A percentile compares a stretch with the other conserved stretches of the same genome.
Evolutionary conservation across 2,797 vertebrate genomes (phyloP).

Genomic region (Hippopotamyrus pictus): DNA sequence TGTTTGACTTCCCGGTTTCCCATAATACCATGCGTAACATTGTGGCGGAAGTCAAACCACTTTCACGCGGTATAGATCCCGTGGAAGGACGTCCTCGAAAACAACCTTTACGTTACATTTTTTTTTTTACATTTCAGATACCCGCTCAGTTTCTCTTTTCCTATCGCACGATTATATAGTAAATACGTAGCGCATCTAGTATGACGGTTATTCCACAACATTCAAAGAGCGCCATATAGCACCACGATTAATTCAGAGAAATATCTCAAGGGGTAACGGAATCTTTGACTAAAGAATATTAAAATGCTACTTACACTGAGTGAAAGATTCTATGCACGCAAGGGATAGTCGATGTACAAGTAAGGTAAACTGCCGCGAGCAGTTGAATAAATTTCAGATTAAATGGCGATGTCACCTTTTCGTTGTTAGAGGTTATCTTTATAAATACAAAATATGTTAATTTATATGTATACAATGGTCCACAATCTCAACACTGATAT

Average conservation of each 20-base stretch:
- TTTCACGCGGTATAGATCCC: not conserved
- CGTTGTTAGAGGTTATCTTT: not conserved
- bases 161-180: not conserved
- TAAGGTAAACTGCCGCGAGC: not conserved
- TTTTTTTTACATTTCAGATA: not conserved
- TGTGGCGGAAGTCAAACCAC: not conserved
- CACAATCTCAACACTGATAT: not conserved
- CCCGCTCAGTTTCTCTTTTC: not conserved
- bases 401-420: not conserved
- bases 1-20: not conserved
- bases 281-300: not conserved
- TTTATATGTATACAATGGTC: not conserved
- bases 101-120: not conserved
- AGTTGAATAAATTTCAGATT: not conserved
- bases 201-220: not conserved
- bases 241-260: not conserved
- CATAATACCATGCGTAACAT: constrained; percentile 8
- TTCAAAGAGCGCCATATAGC: not conserved
- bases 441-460: not conserved
- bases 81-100: not conserved
- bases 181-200: not conserved
- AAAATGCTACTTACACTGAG: constrained; percentile 6
- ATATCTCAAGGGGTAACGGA: not conserved
- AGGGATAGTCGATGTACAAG: not conserved
- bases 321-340: not conserved